These are phyloP conservation scores for Salvelinus sp. DNA, from an alignment of 2,113 vertebrate species.

Conservation along the genomic window DNA sequence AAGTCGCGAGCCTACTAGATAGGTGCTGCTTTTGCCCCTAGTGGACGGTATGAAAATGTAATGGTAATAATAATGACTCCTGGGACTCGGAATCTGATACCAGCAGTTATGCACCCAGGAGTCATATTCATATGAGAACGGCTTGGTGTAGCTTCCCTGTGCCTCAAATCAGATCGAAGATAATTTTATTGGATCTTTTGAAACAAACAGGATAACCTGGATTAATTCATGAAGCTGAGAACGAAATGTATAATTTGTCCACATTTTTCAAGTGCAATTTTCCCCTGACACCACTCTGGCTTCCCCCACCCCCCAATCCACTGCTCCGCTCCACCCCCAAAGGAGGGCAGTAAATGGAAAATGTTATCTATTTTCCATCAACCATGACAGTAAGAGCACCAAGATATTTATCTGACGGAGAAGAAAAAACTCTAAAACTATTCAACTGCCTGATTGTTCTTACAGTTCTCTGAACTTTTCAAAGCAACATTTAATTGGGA, in stretches of 20 bases:
- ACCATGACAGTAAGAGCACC: conserved; percentile 67
- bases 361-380: conserved; percentile 73
- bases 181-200: neutral
- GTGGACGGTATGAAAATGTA: too few species aligned
- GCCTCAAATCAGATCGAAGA: too few species aligned
- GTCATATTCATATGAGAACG: too few species aligned
- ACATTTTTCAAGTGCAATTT: neutral
- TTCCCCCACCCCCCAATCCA: conserved; percentile 1
- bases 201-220: too few species aligned
- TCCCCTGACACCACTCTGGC: conserved; percentile 21
- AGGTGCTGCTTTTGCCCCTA: too few species aligned
- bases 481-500: conserved; percentile 74
- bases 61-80: too few species aligned
- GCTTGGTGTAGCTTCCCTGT: too few species aligned
- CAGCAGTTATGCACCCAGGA: too few species aligned
- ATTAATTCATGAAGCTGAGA: conserved; percentile 2
- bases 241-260: neutral
- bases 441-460: conserved; percentile 53
- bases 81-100: too few species aligned
- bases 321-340: conserved; percentile 41
- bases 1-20: too few species aligned
- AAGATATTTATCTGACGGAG: conserved; percentile 60
- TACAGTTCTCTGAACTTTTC: conserved; percentile 66
- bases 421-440: conserved; percentile 25
- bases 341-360: conserved; percentile 69